These are phyloP conservation scores for Aphelinus atriplicis DNA, from an alignment of 1,140 invertebrate genomes.

Conservation along the genomic window DNA sequence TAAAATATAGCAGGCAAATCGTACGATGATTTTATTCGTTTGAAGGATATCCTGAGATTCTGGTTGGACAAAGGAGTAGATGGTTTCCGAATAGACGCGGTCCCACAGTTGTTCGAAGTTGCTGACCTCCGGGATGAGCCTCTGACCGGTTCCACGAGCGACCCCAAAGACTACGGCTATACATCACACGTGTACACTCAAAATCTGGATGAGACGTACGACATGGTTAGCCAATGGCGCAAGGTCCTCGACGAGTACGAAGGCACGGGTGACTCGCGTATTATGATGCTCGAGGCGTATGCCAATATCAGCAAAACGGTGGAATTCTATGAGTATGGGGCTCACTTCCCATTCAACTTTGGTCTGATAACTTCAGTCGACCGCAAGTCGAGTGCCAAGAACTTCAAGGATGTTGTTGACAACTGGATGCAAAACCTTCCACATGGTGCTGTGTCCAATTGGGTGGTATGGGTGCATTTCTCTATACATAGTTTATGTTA, in stretches of 20 bases:
- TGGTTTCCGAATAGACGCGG: constrained; percentile 80
- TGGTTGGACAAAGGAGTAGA: constrained; percentile 80
- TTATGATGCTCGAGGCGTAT: constrained; percentile 81
- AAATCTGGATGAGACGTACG: constrained; percentile 67
- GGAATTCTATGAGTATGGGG: constrained; percentile 70
- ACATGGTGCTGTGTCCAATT: constrained; percentile 59
- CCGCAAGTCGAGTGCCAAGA: constrained; percentile 60
- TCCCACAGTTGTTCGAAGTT: constrained; percentile 70
- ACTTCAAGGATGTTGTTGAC: constrained; percentile 60
- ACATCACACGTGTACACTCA: constrained; percentile 74
- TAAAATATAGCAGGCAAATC: too few relatives aligned
- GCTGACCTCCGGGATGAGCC: constrained; percentile 71
- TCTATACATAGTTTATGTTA: too few relatives aligned
- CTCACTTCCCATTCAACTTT: constrained; percentile 75
- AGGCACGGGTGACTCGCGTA: constrained; percentile 28
- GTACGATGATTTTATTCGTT: not conserved
- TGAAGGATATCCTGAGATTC: constrained; percentile 73
- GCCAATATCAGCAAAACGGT: constrained; percentile 69
- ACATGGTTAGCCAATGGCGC: constrained; percentile 73
- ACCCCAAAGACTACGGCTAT: constrained; percentile 68
- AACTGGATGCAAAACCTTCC: constrained; percentile 66
- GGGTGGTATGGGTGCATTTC: constrained; percentile 55
- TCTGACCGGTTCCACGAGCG: constrained; percentile 47
- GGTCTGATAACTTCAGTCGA: constrained; percentile 59
- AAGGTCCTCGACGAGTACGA: constrained; percentile 70